phyloP scores from a whole-genome alignment of 2,797 vertebrate species.

The Neosalanx taihuensis region DNA sequence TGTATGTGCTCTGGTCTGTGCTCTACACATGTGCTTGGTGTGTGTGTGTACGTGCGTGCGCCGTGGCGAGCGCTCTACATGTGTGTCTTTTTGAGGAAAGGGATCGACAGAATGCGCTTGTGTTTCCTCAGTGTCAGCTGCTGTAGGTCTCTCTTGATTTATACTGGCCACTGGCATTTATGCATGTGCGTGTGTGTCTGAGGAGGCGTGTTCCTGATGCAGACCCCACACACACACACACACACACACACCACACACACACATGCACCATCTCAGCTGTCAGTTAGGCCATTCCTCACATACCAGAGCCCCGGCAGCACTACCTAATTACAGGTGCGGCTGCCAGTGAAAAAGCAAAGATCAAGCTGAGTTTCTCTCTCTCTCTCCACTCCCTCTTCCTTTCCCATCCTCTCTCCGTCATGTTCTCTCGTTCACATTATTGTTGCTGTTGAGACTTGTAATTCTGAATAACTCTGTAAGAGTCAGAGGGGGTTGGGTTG shows the following conservation, averaged over 20 bases:
- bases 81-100: conserved; percentile 13
- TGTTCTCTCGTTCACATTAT: conserved; percentile 35
- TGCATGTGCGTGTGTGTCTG: not conserved
- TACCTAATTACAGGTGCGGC: conserved; percentile 39
- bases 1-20: conserved; percentile 26
- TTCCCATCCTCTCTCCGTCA: not conserved
- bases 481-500: conserved; percentile 38
- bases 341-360: conserved; percentile 31
- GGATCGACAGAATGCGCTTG: not conserved
- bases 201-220: not conserved
- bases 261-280: conserved; percentile 34
- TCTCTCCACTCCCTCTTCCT: conserved; percentile 26
- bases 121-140: conserved; percentile 33
- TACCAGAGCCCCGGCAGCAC: conserved; percentile 32
- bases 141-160: conserved; percentile 22
- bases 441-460: conserved; percentile 68
- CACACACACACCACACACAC: conserved; percentile 9
- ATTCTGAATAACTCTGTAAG: conserved; percentile 44
- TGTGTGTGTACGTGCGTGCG: conserved; percentile 17
- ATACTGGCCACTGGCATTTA: conserved; percentile 10
- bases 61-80: conserved; percentile 35
- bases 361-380: conserved; percentile 32
- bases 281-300: conserved; percentile 41
- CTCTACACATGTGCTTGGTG: conserved; percentile 25
- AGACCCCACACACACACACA: conserved; percentile 19